Evolutionary conservation across 2,888 invertebrate genomes (phyloP), one percentile per base, ranked within the genome.

Genomic region (Adineta ricciae): DNA sequence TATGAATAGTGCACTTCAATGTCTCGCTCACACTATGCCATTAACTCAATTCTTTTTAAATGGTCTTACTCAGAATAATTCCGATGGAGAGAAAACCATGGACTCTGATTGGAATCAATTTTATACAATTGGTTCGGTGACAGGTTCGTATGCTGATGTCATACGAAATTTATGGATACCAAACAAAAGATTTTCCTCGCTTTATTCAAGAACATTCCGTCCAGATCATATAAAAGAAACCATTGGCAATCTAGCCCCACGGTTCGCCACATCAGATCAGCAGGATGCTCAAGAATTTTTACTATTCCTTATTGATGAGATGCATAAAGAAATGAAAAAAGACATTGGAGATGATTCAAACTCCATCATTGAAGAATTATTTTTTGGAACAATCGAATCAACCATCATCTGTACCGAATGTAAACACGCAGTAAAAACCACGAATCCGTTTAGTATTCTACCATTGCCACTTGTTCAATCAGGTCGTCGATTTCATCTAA

Each of bases 281-380:
- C 87, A 87, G 27, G 87, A 87, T 56, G 83, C 87, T 19, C 87
- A 87, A 64, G 87, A 87, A 83, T 54, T 87, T 32, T 50, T 87
- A 49, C 78, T 78, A 19, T 86, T 87, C 84, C 52, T 87, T 32
- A 64, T 87, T 1, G 87, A 87, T 84, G 87, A 86, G 64, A 83
- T 87, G 11, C 86, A 87, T 73, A 86, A 87, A 56, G 87, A 87
- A 41, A 41, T 87, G 89, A 90, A 83, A 64, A 32, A 64, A 36
- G 19, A 32, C 3, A 64, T 32, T 36, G 32, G 16, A 1, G 32
- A 32, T 64, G 32, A 36, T 5, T 36, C 64, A 32, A 36, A 64
- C 32, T 32, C 16, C 0, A 64, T 64, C 19, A 64, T 64, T 16
- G 64, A 64, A 64, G 32, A 64, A 64, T 27, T 64, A 16, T 64